Base-by-base conservation (phyloP, 2,113 vertebrate species). In the Glareola pratincola region DNA sequence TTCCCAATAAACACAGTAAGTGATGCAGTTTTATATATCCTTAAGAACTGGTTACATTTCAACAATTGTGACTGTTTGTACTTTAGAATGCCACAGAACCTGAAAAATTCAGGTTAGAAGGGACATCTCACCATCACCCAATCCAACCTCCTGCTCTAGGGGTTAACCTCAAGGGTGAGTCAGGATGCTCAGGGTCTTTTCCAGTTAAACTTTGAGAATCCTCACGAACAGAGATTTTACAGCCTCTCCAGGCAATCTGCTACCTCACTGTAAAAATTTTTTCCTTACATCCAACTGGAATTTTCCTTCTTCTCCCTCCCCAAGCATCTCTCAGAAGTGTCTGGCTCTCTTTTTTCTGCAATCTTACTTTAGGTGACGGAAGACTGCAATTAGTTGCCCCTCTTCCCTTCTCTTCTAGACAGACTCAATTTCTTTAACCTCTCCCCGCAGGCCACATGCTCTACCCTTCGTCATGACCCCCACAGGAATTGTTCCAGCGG, bases 401-500 rank as follows among this genome's bases (percentile, higher is more conserved):
- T 45, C 62, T 37, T 74, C 10, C 39, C 18, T 57, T 27, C 17
- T 75, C n/a, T 51, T 67, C 60, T 50, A 60, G 83, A 60, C 39
- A 86, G 88, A 59, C 29, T 10, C 24, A 5, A 1, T 45, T 74
- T 48, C 53, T 71, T 69, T 59, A 85, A 63, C 4, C 4, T 75
- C 43, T 63, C 41, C n/a, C 41, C 50, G 36, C 0, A 67, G 7
- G 27, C 17, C 27, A 47, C 8, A 13, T 18, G 45, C 50, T 87
- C 41, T 45, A 54, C 32, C 43, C 48, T 72, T 90, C 0, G 0
- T 34, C 48, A 14, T 3, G 24, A 71, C 3, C 5, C 30, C 27
- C 2, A 2, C 6, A 57, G 15, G 34, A 66, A 19, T 34, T 0
- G 3, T 36, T 83, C 67, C 53, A 64, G 53, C 0, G 0, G 9